A percentile compares a stretch with the other conserved stretches of the same genome.
These are phyloP conservation scores for Ciconia nigra DNA, from an alignment of 2,797 vertebrate species.

Conservation along the genomic window DNA sequence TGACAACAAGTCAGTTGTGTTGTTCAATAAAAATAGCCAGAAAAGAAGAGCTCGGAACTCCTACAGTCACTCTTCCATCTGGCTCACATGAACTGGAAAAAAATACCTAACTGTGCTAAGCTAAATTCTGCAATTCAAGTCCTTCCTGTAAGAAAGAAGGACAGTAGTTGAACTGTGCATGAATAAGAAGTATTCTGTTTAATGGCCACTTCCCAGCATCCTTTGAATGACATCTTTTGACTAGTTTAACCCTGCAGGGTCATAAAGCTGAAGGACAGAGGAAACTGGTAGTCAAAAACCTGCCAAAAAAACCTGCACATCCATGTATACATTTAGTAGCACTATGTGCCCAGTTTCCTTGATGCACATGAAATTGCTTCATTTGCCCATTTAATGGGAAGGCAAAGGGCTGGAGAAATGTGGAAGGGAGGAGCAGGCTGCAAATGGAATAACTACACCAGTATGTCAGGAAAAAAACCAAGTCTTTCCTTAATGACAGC, in stretches of 20 bases:
- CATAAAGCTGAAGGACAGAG: constrained; percentile 18
- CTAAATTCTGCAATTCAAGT: constrained; percentile 39
- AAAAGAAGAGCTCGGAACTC: constrained; percentile 3
- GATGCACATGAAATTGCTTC: background rate
- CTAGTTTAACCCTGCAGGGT: background rate
- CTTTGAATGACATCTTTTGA: constrained; percentile 12
- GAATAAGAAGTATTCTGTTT: constrained; percentile 37
- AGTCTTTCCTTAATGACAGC: background rate
- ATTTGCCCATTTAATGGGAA: background rate
- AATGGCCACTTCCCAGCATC: background rate
- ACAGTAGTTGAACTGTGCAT: constrained; percentile 38
- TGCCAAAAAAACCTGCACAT: background rate
- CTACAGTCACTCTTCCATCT: constrained; percentile 47
- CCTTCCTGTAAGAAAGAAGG: constrained; percentile 22
- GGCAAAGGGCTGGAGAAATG: background rate
- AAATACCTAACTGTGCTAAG: constrained; percentile 50
- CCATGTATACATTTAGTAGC: background rate
- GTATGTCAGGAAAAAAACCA: background rate
- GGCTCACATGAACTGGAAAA: constrained; percentile 51
- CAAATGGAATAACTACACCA: background rate
- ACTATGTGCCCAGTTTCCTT: background rate
- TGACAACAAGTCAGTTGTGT: background rate
- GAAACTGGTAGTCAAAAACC: background rate
- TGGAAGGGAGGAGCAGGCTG: background rate
- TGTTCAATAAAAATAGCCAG: background rate